Base-by-base conservation (phyloP, 2,113 vertebrate species). In the Balaeniceps rex region DNA sequence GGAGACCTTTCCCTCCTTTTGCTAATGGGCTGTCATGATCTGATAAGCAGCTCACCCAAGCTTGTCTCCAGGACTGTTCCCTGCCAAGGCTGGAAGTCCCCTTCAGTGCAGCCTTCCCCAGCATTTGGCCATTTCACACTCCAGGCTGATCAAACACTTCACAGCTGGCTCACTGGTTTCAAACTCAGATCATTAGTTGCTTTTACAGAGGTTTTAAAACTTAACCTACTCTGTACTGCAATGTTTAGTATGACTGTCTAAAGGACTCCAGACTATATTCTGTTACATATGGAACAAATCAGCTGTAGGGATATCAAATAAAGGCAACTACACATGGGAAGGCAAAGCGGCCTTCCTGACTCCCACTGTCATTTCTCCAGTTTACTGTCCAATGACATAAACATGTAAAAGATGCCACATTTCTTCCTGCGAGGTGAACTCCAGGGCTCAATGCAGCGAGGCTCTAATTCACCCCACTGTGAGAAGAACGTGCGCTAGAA, bases 121-220 rank as follows among this genome's bases (percentile, higher is more conserved):
- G 36, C 36, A n/a, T 55, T 66, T 40, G 29, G 57, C 28, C 83
- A 79, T 55, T 85, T 79, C 28, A 74, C 25, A 19, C 66, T 79
- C 49, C 38, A 78, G 24, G 60, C 9, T 9, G 14, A 71, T 36
- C 47, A 61, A 76, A 89, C 12, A 18, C 10, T 24, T 88, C 24
- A 64, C 19, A 36, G 29, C 0, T 36, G 60, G 33, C 75, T 83
- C 70, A 29, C 34, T 16, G 47, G 11, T 71, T 83, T 72, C 54
- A 76, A 90, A 91, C 24, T 60, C 3, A 1, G 34, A 82, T 57
- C 14, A 57, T 55, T 7, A 55, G 60, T 34, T 69, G 52, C 38
- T 77, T 94, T 91, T 58, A 69, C 54, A 80, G 57, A 72, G 34
- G 31, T 79, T 95, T 85, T 88, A 66, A 96, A 91, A 70, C 66